These are phyloP conservation scores for Trachymyrmex septentrionalis DNA, from an alignment of 1,140 invertebrate species.

Conservation along the genomic window DNA sequence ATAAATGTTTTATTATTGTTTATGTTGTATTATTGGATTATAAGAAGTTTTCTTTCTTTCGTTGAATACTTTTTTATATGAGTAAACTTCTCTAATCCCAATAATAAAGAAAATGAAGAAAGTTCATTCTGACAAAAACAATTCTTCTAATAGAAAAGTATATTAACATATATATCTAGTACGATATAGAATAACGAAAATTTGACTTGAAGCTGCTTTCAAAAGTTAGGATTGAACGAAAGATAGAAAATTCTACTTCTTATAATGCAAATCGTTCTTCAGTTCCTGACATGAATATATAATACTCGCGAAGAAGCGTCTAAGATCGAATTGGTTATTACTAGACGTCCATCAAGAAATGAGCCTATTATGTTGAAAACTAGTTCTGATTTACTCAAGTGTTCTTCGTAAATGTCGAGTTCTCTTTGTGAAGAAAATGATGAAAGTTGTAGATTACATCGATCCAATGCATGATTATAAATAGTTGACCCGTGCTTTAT, in stretches of 20 bases:
- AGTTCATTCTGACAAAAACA: neutral
- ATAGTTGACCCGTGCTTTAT: neutral
- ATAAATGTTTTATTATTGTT: no score
- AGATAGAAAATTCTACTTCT: neutral
- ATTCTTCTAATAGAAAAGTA: neutral
- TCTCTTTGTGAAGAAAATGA: slow-evolving; percentile 9
- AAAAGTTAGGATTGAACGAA: neutral
- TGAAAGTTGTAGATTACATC: neutral
- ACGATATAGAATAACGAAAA: neutral
- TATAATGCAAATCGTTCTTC: slow-evolving; percentile 8
- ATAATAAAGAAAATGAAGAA: neutral
- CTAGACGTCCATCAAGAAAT: neutral
- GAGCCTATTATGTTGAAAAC: slow-evolving; percentile 8
- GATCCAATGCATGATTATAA: neutral
- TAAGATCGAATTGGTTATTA: slow-evolving; percentile 24
- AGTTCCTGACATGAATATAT: neutral
- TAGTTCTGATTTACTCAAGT: neutral
- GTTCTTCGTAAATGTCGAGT: neutral
- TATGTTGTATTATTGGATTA: neutral
- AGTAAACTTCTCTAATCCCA: neutral
- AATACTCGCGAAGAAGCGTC: neutral
- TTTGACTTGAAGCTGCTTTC: neutral
- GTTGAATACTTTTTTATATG: neutral
- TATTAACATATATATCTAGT: slow-evolving; percentile 1
- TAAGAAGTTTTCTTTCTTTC: neutral